Percentiles rank a stretch among this genome's conserved stretches.
Evolutionary conservation across 1,140 invertebrate species (phyloP).

Genomic region (Ceratina japonica): DNA sequence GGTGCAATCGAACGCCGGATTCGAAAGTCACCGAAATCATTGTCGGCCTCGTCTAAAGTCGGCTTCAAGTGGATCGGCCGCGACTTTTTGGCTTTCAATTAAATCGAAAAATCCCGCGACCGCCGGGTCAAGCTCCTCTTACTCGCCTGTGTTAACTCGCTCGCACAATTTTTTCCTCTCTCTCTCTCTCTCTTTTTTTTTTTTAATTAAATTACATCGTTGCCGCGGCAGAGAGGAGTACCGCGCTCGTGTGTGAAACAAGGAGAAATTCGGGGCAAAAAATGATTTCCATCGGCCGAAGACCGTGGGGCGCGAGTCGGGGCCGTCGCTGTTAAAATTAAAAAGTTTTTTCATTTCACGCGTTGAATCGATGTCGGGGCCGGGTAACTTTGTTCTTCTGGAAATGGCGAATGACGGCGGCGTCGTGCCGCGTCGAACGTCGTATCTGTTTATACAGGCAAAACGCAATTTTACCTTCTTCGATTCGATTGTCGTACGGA

Average conservation of each 20-base stretch:
- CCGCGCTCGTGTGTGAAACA: background rate
- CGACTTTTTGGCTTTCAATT: slow-evolving; percentile 60
- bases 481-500: background rate
- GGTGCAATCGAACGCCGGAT: background rate
- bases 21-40: slow-evolving; percentile 23
- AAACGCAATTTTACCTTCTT: background rate
- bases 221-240: background rate
- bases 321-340: slow-evolving; percentile 1
- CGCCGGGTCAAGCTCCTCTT: background rate
- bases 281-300: slow-evolving; percentile 36
- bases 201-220: slow-evolving; percentile 57
- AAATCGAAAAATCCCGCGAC: slow-evolving; percentile 48
- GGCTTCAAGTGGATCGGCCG: slow-evolving; percentile 5
- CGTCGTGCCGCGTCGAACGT: too few species aligned
- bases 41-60: slow-evolving; percentile 42
- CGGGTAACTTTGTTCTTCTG: background rate
- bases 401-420: background rate
- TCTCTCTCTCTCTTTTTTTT: background rate
- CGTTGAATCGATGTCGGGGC: background rate
- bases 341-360: slow-evolving; percentile 41
- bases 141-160: too few species aligned
- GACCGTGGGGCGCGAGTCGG: background rate
- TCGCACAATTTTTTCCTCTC: too few species aligned
- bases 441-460: background rate
- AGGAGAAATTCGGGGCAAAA: slow-evolving; percentile 30